phyloP scores from a whole-genome alignment of 2,797 vertebrate genomes.

The Megaceryle alcyon region DNA sequence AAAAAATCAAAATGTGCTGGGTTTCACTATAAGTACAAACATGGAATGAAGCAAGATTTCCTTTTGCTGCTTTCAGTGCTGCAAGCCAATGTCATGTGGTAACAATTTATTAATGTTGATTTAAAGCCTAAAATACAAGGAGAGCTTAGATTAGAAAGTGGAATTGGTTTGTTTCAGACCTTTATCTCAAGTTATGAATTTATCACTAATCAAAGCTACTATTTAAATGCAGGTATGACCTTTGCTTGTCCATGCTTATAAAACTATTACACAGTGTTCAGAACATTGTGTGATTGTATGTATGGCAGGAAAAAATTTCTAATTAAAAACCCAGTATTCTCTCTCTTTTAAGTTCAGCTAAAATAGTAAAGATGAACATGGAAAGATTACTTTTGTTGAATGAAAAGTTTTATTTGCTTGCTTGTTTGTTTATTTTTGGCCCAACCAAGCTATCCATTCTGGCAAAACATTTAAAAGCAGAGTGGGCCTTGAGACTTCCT shows the following conservation, averaged over 20 bases:
- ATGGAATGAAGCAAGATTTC: background rate
- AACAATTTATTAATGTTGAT: background rate
- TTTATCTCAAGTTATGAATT: background rate
- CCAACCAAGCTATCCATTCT: background rate
- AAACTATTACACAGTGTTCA: background rate
- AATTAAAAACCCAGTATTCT: too few species aligned
- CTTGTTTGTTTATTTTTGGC: background rate
- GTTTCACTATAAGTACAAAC: background rate
- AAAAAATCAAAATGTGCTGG: background rate
- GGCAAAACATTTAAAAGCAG: background rate
- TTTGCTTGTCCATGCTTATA: background rate
- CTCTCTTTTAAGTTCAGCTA: background rate
- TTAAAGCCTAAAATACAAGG: background rate
- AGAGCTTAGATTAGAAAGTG: background rate
- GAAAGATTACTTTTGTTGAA: background rate
- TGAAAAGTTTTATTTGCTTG: background rate
- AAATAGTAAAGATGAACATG: background rate
- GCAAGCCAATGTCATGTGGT: background rate
- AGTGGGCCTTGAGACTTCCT: background rate
- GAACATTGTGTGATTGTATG: background rate
- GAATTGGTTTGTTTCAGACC: background rate
- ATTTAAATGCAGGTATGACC: background rate
- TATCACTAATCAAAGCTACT: background rate
- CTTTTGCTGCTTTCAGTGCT: background rate
- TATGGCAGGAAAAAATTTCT: background rate